Evolutionary conservation across 1,140 invertebrate species (phyloP).

Genomic region (Antheraea pernyi): DNA sequence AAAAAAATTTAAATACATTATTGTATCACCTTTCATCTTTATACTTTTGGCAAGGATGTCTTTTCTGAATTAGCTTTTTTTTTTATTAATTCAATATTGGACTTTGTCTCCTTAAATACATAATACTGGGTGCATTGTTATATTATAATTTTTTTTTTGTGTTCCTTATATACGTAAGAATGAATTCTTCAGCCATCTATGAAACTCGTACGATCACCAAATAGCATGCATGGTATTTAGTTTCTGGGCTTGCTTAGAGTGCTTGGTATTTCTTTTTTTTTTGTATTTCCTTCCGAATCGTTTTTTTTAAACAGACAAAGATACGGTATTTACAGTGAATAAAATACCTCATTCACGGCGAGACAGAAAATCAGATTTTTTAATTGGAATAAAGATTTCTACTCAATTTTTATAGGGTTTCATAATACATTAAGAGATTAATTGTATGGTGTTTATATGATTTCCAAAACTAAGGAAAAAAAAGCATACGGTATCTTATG

Average conservation of each 20-base stretch:
- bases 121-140: not conserved
- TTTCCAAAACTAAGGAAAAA: not conserved
- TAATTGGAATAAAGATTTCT: too few species aligned
- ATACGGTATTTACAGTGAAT: constrained; percentile 35
- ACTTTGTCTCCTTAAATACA: too few species aligned
- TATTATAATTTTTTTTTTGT: not conserved
- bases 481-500: constrained; percentile 45
- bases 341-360: not conserved
- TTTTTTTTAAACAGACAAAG: constrained; percentile 46
- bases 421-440: too few species aligned
- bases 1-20: too few species aligned
- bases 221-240: constrained; percentile 52
- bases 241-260: constrained; percentile 34
- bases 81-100: too few species aligned
- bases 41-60: too few species aligned
- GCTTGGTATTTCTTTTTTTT: constrained; percentile 18
- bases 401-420: too few species aligned
- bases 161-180: not conserved
- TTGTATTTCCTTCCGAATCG: not conserved
- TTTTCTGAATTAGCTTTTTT: too few species aligned
- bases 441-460: too few species aligned
- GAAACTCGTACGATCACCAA: constrained; percentile 27
- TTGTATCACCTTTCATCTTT: too few species aligned
- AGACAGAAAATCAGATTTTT: too few species aligned
- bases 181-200: constrained; percentile 70